Evolutionary conservation across 2,888 invertebrate genomes (phyloP), one percentile per base, ranked within the genome.

Genomic region (Cantharis lateralis): DNA sequence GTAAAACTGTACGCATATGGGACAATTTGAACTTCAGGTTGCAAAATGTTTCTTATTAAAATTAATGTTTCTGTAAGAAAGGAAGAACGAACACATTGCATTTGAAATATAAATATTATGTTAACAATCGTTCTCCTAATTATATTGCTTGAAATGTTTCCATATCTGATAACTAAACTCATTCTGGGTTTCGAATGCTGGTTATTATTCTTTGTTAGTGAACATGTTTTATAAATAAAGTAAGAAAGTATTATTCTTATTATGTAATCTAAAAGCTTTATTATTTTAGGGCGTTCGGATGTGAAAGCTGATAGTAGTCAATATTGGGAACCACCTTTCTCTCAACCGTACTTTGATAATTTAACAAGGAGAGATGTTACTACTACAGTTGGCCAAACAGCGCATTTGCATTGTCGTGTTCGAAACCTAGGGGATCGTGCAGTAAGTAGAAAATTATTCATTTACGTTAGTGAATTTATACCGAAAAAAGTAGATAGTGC

Each of bases 261-360:
- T 48, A 48, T 48, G n/a, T 48, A 48, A 48, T 48, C 48, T 48
- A 48, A 48, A 48, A 48, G 48, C 48, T 48, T 48, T 48, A 48
- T 48, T 48, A 48, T 87, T 87, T 70, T 84, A 87, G 87, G 86
- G 79, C 82, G 83, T 72, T 83, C 83, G 61, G 85, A 85, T 80
- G 85, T 85, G 73, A 84, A 84, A 64, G 82, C 85, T 28, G 87
- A 87, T 63, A 85, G 87, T 79, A 84, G 83, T 79, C 85, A 87
- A 68, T 87, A 87, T 81, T 88, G 88, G 88, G 88, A 88, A 89
- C 93, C 94, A 88, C 94, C 95, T 75, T 94, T 95, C 86, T 94
- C 95, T 81, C 95, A 95, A 88, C 96, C 96, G 71, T 96, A 95
- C 90, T 96, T 96, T 90, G 96, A 96, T 90, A 96, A 96, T 89